Base-by-base conservation (phyloP, 2,113 vertebrate genomes). In the Cyanocitta stelleri region DNA sequence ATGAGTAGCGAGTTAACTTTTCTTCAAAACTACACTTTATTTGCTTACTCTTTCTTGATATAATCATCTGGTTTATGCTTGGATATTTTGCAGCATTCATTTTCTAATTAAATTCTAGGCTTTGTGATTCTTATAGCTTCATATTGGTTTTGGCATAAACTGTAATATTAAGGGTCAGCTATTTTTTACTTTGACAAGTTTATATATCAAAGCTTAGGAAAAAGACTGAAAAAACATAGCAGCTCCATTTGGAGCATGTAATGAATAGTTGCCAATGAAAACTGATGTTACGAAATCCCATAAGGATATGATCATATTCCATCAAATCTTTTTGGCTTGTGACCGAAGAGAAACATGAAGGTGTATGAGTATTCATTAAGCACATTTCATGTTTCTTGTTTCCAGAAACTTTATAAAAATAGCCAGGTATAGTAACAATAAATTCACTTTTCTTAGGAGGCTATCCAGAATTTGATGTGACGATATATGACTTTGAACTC, bases 361-460 rank as follows among this genome's bases (percentile, higher is more conserved):
- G 51, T 85, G 18, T 69, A 23, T 0, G 1, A 79, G 30, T 54
- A 80, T 49, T 74, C 32, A 56, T 58, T 76, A 76, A 81, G 26
- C 10, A 56, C 20, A 46, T 46, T 87, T 85, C 4, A 43, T 85
- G 29, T 68, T 79, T 63, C 33, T 80, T 62, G 27, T 46, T 88
- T 88, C 55, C 46, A 91, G 46, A 94, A 88, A 71, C 39, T 75
- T 93, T 74, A 43, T 71, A 86, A 91, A 95, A 93, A 91, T 95
- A 86, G 19, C 44, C 0, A 5, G 22, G 17, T 91, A 77, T 17
- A 37, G 17, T 61, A 86, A 84, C 35, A 91, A 91, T 76, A 78
- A 80, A 88, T 80, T 37, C 16, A 48, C 93, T 87, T 86, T 88
- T 88, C 67, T 88, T 88, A 24, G 21, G 59, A 85, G 93, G 68